Evolutionary conservation across 2,888 invertebrate species (phyloP).

Genomic region (Luperina testacea): DNA sequence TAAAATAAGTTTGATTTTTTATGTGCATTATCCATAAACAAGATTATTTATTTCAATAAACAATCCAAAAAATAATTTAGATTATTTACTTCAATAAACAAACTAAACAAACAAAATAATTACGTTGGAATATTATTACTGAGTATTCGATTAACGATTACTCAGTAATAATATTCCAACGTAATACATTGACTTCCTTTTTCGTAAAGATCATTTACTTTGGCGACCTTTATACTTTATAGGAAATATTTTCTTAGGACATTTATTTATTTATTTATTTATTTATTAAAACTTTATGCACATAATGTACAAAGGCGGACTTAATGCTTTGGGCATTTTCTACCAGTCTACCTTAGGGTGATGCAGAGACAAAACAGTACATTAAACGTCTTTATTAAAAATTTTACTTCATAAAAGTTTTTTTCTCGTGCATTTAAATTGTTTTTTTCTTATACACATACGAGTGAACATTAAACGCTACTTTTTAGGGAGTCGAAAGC

Average conservation of each 20-base stretch:
- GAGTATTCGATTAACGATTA: background rate
- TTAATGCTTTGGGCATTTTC: too few species aligned
- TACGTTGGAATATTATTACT: too few species aligned
- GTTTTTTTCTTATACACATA: conserved; percentile 49
- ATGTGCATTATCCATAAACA: background rate
- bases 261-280: too few species aligned
- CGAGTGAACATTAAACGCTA: conserved; percentile 39
- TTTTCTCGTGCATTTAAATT: conserved; percentile 65
- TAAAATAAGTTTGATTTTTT: background rate
- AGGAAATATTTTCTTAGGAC: conserved; percentile 40
- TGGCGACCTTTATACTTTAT: background rate
- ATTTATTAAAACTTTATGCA: too few species aligned
- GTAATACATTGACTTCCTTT: conserved; percentile 7
- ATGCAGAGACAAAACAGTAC: too few species aligned
- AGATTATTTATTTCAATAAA: conserved; percentile 5
- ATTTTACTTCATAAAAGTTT: conserved; percentile 19
- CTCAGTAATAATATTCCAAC: conserved; percentile 3
- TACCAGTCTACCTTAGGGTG: too few species aligned
- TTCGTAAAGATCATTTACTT: conserved; percentile 30
- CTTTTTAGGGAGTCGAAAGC: conserved; percentile 12
- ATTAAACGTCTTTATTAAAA: conserved; percentile 30
- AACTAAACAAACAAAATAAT: too few species aligned
- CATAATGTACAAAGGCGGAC: too few species aligned
- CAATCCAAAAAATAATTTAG: background rate
- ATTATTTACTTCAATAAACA: conserved; percentile 7